Conservation (phyloP, 2,888 invertebrate genomes). For the Drosophila limbata region DNA sequence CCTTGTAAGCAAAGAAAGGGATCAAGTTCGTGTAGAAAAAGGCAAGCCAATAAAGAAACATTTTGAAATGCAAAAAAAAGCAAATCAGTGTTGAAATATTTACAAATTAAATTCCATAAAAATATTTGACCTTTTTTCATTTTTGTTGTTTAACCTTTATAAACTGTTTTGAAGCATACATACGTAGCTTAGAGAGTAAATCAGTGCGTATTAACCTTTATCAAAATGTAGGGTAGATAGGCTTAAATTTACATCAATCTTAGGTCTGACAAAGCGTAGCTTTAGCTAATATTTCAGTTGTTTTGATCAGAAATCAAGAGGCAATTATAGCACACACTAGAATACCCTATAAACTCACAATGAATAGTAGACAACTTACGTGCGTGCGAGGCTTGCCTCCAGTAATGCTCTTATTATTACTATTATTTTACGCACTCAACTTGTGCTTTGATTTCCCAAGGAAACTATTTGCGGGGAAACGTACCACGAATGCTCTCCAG, state of each 20-base stretch:
- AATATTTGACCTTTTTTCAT: conserved; percentile 27
- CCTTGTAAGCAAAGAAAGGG: conserved; percentile 12
- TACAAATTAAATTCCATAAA: conserved; percentile 49
- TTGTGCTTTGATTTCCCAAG: conserved; percentile 12
- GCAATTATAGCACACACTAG: neutral
- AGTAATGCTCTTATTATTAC: conserved; percentile 20
- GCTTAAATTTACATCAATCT: neutral
- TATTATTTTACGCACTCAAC: conserved; percentile 27
- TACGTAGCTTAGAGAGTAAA: conserved; percentile 43
- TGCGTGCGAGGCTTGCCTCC: conserved; percentile 29
- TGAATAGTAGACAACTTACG: conserved; percentile 32
- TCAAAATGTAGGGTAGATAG: conserved; percentile 6
- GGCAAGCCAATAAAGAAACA: conserved; percentile 3
- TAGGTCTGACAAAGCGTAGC: neutral
- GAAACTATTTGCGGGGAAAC: conserved; percentile 1
- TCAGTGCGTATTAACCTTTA: conserved; percentile 35
- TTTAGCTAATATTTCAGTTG: neutral
- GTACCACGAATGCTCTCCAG: neutral
- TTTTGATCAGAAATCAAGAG: conserved; percentile 26
- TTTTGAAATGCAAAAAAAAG: conserved; percentile 1
- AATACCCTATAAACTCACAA: neutral
- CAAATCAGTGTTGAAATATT: conserved; percentile 54
- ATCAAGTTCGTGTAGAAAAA: conserved; percentile 9
- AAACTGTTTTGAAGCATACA: conserved; percentile 25
- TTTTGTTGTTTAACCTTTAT: conserved; percentile 1